Conservation (phyloP, 2,113 vertebrate genomes). For the Sorex araneus region DNA sequence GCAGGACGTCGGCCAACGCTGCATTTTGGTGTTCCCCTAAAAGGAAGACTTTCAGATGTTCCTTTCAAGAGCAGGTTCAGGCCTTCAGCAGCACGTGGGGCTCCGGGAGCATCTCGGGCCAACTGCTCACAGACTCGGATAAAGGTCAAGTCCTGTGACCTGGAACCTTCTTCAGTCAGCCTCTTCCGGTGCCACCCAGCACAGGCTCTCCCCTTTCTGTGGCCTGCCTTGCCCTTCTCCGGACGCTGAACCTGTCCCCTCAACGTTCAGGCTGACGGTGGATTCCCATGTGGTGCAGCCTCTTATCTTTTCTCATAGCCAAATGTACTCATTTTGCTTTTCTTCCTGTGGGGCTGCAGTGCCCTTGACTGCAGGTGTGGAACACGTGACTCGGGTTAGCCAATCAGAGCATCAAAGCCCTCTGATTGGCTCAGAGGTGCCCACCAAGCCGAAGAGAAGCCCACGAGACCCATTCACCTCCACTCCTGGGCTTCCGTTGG, state of each 20-base stretch:
- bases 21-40: background rate
- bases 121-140: background rate
- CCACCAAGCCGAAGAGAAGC: too few species aligned
- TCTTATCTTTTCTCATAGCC: background rate
- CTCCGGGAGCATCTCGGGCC: background rate
- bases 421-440: background rate
- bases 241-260: background rate
- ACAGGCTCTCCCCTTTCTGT: background rate
- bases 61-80: background rate
- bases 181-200: too few species aligned
- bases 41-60: background rate
- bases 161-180: background rate
- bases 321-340: background rate
- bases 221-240: too few species aligned
- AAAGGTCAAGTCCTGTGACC: background rate
- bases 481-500: background rate
- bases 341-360: background rate
- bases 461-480: background rate
- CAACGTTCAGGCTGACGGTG: background rate
- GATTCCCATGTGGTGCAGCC: background rate
- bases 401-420: too few species aligned
- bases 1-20: background rate
- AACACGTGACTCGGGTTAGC: background rate
- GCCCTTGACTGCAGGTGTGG: accelerated
- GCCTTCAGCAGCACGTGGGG: too few species aligned